Percentiles rank a stretch among this genome's conserved stretches.
These are phyloP conservation scores for Verasper variegatus DNA, from an alignment of 2,113 vertebrate genomes.

Conservation along the genomic window DNA sequence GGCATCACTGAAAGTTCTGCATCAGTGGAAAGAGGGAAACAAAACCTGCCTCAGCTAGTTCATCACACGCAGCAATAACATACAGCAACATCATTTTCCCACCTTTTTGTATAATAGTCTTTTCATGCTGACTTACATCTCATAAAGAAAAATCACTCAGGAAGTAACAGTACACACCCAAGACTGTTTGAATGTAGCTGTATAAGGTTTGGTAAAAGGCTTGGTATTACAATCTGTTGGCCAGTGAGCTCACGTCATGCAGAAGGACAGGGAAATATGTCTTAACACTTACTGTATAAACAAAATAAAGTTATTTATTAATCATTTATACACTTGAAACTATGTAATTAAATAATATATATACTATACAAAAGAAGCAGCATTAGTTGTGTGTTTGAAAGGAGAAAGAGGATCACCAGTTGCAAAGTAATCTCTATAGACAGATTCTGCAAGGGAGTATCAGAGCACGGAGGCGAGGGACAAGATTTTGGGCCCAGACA, in stretches of 20 bases:
- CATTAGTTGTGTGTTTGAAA: too few relatives aligned
- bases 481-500: too few relatives aligned
- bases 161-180: not conserved
- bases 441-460: too few relatives aligned
- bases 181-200: not conserved
- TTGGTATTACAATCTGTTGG: not conserved
- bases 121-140: not conserved
- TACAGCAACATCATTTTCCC: constrained; percentile 18
- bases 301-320: too few relatives aligned
- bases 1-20: constrained; percentile 64
- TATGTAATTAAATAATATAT: too few relatives aligned
- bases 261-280: not conserved
- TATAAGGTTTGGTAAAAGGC: not conserved
- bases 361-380: too few relatives aligned
- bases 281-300: too few relatives aligned
- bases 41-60: constrained; percentile 53
- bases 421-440: too few relatives aligned
- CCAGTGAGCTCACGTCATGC: not conserved
- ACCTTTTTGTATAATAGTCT: not conserved
- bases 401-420: too few relatives aligned
- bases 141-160: not conserved
- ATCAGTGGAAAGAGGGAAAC: constrained; percentile 48
- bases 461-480: too few relatives aligned
- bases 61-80: constrained; percentile 50
- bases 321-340: too few relatives aligned